phyloP scores from a whole-genome alignment of 2,797 vertebrate genomes.

The Hydrocynus forskahlii region DNA sequence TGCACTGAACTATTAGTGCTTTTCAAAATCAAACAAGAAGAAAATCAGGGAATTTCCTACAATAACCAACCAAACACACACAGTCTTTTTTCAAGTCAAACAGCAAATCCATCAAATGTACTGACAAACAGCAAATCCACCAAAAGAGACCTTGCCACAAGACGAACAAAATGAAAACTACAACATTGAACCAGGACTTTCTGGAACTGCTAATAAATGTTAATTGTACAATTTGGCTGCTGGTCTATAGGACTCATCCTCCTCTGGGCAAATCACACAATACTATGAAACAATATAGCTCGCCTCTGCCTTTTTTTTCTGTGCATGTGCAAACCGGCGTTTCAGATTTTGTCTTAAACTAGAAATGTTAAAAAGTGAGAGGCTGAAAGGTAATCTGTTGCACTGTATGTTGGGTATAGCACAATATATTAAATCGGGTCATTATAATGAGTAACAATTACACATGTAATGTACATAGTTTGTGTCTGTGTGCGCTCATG shows the following conservation, averaged over 20 bases:
- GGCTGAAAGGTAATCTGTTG: neutral
- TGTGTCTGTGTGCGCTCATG: neutral
- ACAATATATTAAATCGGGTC: slow-evolving; percentile 10
- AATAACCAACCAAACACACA: neutral
- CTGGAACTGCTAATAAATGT: neutral
- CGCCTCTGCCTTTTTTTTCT: neutral
- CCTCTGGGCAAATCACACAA: neutral
- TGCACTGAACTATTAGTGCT: neutral
- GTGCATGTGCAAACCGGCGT: neutral
- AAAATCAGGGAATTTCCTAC: neutral
- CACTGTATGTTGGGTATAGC: neutral
- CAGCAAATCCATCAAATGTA: no score
- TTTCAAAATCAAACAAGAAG: neutral
- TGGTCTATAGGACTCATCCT: neutral
- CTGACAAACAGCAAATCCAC: neutral
- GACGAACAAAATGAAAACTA: neutral
- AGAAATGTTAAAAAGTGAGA: neutral
- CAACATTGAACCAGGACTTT: neutral
- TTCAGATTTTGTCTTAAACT: neutral
- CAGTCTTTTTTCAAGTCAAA: slow-evolving; percentile 7
- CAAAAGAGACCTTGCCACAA: neutral
- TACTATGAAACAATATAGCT: neutral
- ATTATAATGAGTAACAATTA: neutral
- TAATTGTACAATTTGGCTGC: neutral
- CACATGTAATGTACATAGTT: neutral